Percentiles rank a stretch among this genome's conserved stretches.
Conservation (phyloP, 1,140 invertebrate species). For the Geopemphigus sp. region DNA sequence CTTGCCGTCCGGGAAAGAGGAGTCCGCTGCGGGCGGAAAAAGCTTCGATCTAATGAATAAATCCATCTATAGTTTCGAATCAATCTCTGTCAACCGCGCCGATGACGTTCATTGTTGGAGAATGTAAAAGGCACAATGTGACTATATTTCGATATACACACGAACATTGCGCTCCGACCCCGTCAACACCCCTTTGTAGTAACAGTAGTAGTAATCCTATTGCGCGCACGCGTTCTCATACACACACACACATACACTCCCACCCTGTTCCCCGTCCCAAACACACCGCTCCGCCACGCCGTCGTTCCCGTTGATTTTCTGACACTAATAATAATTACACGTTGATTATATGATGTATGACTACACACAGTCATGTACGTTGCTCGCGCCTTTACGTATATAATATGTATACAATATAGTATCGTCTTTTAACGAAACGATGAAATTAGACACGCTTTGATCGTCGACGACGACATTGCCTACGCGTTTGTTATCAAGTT, state of each 20-base stretch:
- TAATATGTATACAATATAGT: background rate
- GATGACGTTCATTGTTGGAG: constrained; percentile 43
- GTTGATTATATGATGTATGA: constrained; percentile 46
- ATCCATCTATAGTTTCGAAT: constrained; percentile 48
- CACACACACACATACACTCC: background rate
- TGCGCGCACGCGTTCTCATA: background rate
- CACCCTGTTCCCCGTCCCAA: background rate
- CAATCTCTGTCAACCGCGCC: constrained; percentile 46
- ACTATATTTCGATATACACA: constrained; percentile 35
- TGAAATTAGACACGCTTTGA: constrained; percentile 42
- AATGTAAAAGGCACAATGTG: constrained; percentile 40
- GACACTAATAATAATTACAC: constrained; percentile 35
- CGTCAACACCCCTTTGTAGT: background rate
- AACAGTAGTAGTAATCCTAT: background rate
- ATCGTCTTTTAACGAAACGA: constrained; percentile 19
- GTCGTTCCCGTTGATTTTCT: background rate
- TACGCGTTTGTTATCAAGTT: too few relatives aligned
- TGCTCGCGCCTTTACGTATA: background rate
- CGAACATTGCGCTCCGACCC: background rate
- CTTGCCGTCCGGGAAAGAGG: background rate
- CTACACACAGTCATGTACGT: background rate
- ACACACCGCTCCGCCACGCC: background rate
- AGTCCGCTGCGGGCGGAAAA: constrained; percentile 11
- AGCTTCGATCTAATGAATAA: constrained; percentile 42
- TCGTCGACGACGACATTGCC: too few relatives aligned